Percentiles rank a stretch among this genome's conserved stretches.
These are phyloP conservation scores for Lontra canadensis DNA, from an alignment of 2,113 vertebrate species.

Conservation along the genomic window DNA sequence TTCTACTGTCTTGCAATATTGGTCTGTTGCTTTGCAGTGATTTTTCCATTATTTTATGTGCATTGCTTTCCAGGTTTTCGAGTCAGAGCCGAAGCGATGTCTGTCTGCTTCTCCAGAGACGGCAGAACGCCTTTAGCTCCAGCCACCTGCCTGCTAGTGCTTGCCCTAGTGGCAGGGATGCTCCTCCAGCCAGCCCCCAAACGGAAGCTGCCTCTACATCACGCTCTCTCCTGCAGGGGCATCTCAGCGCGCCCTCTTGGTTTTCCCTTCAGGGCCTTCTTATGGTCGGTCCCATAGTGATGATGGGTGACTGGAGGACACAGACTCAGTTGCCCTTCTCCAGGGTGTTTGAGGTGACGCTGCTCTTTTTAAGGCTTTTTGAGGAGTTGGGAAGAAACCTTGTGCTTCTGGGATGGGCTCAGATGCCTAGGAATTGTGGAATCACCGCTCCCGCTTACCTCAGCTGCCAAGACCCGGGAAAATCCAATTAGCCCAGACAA, in stretches of 20 bases:
- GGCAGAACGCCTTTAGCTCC: too few relatives aligned
- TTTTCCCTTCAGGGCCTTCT: background rate
- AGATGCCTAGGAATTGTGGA: background rate
- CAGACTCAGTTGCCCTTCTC: too few relatives aligned
- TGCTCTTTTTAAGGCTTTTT: background rate
- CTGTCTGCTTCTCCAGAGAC: background rate
- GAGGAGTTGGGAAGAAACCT: background rate
- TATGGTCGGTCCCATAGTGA: background rate
- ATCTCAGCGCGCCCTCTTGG: background rate
- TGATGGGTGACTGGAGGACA: background rate
- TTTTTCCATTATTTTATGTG: background rate
- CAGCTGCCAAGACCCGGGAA: background rate
- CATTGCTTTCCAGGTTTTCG: background rate
- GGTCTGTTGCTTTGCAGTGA: background rate
- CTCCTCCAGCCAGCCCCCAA: background rate
- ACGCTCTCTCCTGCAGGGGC: background rate
- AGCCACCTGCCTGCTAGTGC: background rate
- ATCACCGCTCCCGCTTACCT: background rate
- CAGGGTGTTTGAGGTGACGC: background rate
- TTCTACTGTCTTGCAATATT: background rate
- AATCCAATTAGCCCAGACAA: rapidly evolving
- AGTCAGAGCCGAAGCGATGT: background rate
- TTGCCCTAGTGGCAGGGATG: background rate
- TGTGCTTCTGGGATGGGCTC: too few relatives aligned
- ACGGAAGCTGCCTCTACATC: background rate